phyloP scores from a whole-genome alignment of 2,888 invertebrate species.

The Caenorhabditis sp. region DNA sequence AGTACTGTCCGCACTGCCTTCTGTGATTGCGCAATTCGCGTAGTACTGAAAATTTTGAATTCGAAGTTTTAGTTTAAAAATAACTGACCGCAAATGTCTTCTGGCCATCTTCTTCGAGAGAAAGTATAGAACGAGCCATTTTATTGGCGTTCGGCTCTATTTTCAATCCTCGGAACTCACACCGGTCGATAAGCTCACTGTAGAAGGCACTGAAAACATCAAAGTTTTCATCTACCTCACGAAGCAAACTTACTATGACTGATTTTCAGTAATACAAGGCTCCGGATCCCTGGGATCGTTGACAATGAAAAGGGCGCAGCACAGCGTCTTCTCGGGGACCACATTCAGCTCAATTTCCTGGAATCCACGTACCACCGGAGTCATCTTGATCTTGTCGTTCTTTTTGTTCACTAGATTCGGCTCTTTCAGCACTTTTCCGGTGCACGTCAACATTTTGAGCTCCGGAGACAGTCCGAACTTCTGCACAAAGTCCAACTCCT shows the following conservation, averaged over 20 bases:
- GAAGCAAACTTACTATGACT: not conserved
- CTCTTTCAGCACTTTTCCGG: slow-evolving; percentile 49
- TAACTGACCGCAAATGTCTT: slow-evolving; percentile 14
- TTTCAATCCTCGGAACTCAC: slow-evolving; percentile 20
- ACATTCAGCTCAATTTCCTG: slow-evolving; percentile 40
- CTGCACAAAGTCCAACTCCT: slow-evolving; percentile 22
- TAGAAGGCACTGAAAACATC: slow-evolving; percentile 22
- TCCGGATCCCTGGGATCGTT: not conserved
- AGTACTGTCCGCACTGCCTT: not conserved
- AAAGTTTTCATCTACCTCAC: not conserved
- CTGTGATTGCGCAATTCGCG: not conserved
- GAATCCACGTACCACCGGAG: slow-evolving; percentile 36
- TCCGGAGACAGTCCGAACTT: slow-evolving; percentile 21
- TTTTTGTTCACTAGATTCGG: slow-evolving; percentile 39
- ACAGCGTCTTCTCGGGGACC: slow-evolving; percentile 35
- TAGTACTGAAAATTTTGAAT: slow-evolving; percentile 13
- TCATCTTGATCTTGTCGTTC: slow-evolving; percentile 24
- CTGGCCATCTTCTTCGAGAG: not conserved
- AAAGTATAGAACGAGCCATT: slow-evolving; percentile 6
- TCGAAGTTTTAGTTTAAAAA: not conserved
- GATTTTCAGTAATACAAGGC: not conserved
- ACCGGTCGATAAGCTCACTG: slow-evolving; percentile 12
- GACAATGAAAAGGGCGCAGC: slow-evolving; percentile 25
- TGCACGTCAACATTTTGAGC: slow-evolving; percentile 37
- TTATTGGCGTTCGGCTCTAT: slow-evolving; percentile 4